Evolutionary conservation across 2,797 vertebrate genomes (phyloP).

Genomic region (Tenualosa ilisha): DNA sequence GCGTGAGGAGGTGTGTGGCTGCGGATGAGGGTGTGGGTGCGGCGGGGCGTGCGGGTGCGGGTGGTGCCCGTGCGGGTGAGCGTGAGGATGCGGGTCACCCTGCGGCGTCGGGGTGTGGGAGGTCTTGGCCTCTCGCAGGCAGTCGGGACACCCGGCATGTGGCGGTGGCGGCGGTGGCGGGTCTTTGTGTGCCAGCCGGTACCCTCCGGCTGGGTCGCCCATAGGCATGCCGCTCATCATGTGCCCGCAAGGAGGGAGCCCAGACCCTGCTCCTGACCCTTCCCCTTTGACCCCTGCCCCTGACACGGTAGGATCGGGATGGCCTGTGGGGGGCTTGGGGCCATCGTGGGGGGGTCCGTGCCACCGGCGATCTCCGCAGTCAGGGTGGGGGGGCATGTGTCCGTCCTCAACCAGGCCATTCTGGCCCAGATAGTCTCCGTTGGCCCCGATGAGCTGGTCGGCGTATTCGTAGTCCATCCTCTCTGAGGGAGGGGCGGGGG

Average conservation of each 20-base stretch:
- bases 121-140: slow-evolving; percentile 18
- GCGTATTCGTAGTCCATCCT: slow-evolving; percentile 77
- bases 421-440: slow-evolving; percentile 76
- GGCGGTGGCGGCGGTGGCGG: not conserved
- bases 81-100: not conserved
- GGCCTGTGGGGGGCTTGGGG: slow-evolving; percentile 61
- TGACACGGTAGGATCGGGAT: slow-evolving; percentile 59
- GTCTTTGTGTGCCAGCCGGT: slow-evolving; percentile 25
- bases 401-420: slow-evolving; percentile 74
- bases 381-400: slow-evolving; percentile 77
- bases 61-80: slow-evolving; percentile 57
- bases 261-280: slow-evolving; percentile 63
- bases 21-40: slow-evolving; percentile 55
- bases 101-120: not conserved
- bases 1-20: slow-evolving; percentile 58
- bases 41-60: slow-evolving; percentile 61
- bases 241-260: slow-evolving; percentile 72
- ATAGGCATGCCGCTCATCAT: slow-evolving; percentile 76
- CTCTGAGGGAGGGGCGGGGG: slow-evolving; percentile 72
- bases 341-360: slow-evolving; percentile 69
- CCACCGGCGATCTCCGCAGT: slow-evolving; percentile 88
- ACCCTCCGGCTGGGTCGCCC: slow-evolving; percentile 78
- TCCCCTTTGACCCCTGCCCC: slow-evolving; percentile 74
- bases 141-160: not conserved
- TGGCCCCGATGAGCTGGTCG: slow-evolving; percentile 79